Evolutionary conservation across 2,888 invertebrate species (phyloP).

Genomic region (Zaprionus bogoriensis): DNA sequence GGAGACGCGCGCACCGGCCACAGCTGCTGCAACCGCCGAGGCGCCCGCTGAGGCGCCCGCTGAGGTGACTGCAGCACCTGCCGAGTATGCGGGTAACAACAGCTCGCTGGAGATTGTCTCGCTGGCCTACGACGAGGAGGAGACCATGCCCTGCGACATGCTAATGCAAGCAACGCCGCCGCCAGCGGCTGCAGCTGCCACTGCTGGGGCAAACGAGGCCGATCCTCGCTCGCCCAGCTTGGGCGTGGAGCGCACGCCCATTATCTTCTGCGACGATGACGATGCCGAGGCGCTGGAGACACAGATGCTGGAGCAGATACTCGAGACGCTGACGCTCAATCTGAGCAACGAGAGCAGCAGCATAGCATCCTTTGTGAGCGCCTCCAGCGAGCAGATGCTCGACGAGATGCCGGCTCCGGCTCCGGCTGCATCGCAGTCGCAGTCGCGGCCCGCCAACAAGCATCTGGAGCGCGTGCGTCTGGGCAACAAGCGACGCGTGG

Average conservation of each 20-base stretch:
- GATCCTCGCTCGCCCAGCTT: slow-evolving; percentile 81
- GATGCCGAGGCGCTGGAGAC: slow-evolving; percentile 73
- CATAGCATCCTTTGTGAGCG: slow-evolving; percentile 58
- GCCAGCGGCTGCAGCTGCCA: not conserved
- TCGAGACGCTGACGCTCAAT: slow-evolving; percentile 77
- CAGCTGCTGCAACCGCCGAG: not conserved
- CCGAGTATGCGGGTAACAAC: no score
- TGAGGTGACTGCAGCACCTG: not conserved
- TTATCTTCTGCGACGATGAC: slow-evolving; percentile 78
- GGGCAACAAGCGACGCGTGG: slow-evolving; percentile 58
- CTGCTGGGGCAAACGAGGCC: slow-evolving; percentile 31
- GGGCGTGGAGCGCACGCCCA: slow-evolving; percentile 81
- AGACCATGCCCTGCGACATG: slow-evolving; percentile 58
- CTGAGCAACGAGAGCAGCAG: slow-evolving; percentile 73
- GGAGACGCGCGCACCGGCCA: slow-evolving; percentile 63
- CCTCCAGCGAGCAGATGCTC: slow-evolving; percentile 27
- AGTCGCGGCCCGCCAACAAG: slow-evolving; percentile 49
- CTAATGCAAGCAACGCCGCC: slow-evolving; percentile 41
- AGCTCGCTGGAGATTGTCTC: slow-evolving; percentile 61
- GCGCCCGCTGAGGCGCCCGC: slow-evolving; percentile 10
- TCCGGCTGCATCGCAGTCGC: slow-evolving; percentile 1
- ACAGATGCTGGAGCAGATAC: slow-evolving; percentile 77
- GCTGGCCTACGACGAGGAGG: slow-evolving; percentile 61
- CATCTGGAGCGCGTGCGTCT: slow-evolving; percentile 77
- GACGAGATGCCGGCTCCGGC: no score